phyloP scores from a whole-genome alignment of 2,113 vertebrate genomes.

The Erinaceus europaeus region DNA sequence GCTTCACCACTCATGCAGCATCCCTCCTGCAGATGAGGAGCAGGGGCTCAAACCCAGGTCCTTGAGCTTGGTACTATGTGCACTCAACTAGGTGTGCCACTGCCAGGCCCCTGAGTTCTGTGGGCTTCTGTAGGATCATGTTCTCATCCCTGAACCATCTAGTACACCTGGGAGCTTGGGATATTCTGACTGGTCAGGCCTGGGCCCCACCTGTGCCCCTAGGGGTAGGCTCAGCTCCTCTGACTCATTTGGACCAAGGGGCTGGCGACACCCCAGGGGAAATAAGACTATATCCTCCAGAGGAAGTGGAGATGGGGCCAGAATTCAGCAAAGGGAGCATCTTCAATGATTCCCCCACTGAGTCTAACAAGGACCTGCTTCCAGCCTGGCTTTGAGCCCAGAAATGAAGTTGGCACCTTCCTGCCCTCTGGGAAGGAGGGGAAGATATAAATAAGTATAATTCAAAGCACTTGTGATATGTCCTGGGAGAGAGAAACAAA shows the following conservation, averaged over 20 bases:
- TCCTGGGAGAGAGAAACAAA: slow-evolving; percentile 20
- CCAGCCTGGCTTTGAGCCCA: background rate
- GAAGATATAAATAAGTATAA: slow-evolving; percentile 35
- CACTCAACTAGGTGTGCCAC: too few species aligned
- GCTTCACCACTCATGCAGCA: too few species aligned
- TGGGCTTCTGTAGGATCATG: background rate
- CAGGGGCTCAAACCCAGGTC: too few species aligned
- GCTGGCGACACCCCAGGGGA: background rate
- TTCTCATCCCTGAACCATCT: background rate
- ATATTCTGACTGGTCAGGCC: background rate
- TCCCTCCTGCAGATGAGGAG: too few species aligned
- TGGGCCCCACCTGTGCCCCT: background rate
- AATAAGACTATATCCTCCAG: background rate
- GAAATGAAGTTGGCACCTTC: slow-evolving; percentile 9
- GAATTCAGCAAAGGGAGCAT: background rate
- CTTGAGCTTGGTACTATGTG: too few species aligned
- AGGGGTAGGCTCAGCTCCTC: background rate
- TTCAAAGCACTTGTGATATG: background rate
- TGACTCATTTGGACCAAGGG: background rate
- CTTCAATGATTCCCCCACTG: background rate
- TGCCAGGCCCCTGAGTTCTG: background rate
- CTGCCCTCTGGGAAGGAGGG: background rate
- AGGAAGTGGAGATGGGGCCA: background rate
- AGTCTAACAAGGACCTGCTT: background rate
- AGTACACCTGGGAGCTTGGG: background rate